Evolutionary conservation across 1,140 invertebrate genomes (phyloP).

Genomic region (Watersipora subatra): DNA sequence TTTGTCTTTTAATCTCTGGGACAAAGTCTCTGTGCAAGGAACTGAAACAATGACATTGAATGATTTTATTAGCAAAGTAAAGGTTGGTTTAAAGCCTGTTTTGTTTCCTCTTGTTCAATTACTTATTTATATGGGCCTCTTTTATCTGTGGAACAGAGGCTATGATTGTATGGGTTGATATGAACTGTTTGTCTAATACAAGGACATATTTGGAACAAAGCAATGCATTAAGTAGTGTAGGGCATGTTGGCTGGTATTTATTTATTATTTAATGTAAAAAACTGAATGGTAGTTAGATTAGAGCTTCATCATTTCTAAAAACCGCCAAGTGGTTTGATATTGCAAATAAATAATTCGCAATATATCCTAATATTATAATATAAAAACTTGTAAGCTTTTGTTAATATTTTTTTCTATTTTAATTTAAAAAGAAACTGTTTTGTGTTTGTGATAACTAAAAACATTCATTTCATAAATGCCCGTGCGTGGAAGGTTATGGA

Average conservation of each 20-base stretch:
- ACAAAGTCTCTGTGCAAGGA: constrained; percentile 35
- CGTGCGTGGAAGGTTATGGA: too few relatives aligned
- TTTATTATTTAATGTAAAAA: neutral
- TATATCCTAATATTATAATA: too few relatives aligned
- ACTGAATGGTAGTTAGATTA: too few relatives aligned
- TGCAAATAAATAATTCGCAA: too few relatives aligned
- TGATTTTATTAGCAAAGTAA: constrained; percentile 31
- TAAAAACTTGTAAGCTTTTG: too few relatives aligned
- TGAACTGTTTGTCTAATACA: too few relatives aligned
- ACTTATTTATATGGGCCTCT: neutral
- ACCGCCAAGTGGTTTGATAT: too few relatives aligned
- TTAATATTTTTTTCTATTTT: too few relatives aligned
- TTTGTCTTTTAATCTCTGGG: constrained; percentile 33
- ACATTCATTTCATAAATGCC: too few relatives aligned
- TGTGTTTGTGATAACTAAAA: too few relatives aligned
- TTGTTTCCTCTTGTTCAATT: neutral
- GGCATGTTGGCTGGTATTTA: neutral
- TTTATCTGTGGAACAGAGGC: neutral
- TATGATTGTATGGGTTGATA: too few relatives aligned
- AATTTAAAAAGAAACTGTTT: too few relatives aligned
- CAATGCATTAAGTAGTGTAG: neutral
- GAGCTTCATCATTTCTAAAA: neutral
- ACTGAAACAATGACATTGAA: constrained; percentile 29
- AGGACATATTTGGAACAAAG: neutral
- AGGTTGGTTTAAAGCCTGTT: constrained; percentile 18